Conservation (phyloP, 2,888 invertebrate species). For the Parnassius apollo region DNA sequence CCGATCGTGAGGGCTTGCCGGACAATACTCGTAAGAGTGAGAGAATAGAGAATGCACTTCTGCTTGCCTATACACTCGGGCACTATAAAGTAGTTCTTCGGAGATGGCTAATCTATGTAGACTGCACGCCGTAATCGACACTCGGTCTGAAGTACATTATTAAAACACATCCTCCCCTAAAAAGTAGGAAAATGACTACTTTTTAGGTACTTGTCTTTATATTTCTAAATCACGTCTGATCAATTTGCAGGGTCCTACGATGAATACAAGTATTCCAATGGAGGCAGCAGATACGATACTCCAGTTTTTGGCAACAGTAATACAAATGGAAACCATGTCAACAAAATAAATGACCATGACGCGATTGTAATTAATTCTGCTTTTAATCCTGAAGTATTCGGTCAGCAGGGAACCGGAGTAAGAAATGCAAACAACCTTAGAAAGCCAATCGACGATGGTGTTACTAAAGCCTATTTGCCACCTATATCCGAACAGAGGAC, state of each 20-base stretch:
- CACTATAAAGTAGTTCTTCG: no score
- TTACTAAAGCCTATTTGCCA: slow-evolving; percentile 18
- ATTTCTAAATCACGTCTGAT: no score
- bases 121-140: no score
- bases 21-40: no score
- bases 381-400: slow-evolving; percentile 28
- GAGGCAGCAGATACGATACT: slow-evolving; percentile 26
- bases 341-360: slow-evolving; percentile 45
- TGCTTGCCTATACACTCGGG: no score
- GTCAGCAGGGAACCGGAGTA: slow-evolving; percentile 8
- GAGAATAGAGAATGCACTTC: no score
- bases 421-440: background rate
- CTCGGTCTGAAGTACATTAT: no score
- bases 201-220: no score
- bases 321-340: slow-evolving; percentile 31
- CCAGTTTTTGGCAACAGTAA: slow-evolving; percentile 22
- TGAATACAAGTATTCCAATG: slow-evolving; percentile 54
- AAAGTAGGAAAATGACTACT: no score
- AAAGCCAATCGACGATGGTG: background rate
- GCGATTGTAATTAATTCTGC: slow-evolving; percentile 55
- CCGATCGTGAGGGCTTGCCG: no score
- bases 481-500: slow-evolving; percentile 1
- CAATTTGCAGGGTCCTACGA: slow-evolving; percentile 58
- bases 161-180: no score
- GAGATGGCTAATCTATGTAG: no score